Base-by-base conservation (phyloP, 1,140 invertebrate species). In the Epicauta chinensis region DNA sequence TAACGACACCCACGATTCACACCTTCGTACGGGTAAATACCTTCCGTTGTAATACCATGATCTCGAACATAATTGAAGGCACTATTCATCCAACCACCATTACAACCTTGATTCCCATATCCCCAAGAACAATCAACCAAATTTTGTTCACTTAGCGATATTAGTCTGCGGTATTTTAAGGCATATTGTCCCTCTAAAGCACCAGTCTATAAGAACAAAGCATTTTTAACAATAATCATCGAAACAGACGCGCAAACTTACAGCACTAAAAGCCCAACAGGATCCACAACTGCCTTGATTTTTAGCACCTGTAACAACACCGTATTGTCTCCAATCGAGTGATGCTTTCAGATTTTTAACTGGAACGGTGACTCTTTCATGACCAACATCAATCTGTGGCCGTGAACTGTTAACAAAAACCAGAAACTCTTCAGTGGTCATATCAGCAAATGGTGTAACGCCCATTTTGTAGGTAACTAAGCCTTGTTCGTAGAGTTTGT, bases 121-220 rank as follows among this genome's bases (percentile, higher is more conserved):
- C 79, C 79, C 1, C 64, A 61, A 2, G 92, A 93, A 68, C 97
- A 98, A 75, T 99, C 97, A 15, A 99, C 80, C 38, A 99, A 75
- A 71, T 98, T 97, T 75, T 99, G 96, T 75, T 98, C 95, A 60
- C 91, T 95, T 0, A 99, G 79, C 4, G 91, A 93, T n/a, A n/a
- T n/a, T n/a, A n/a, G n/a, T n/a, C n/a, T n/a, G n/a, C n/a, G n/a
- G n/a, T n/a, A n/a, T n/a, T n/a, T n/a, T n/a, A n/a, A n/a, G n/a
- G n/a, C n/a, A n/a, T n/a, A n/a, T n/a, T n/a, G n/a, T n/a, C n/a
- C n/a, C n/a, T n/a, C n/a, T n/a, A n/a, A n/a, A n/a, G n/a, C n/a
- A n/a, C n/a, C n/a, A n/a, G n/a, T n/a, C n/a, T n/a, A n/a, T n/a
- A n/a, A n/a, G n/a, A n/a, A n/a, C n/a, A n/a, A n/a, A n/a, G n/a